Conservation (phyloP, 1,140 invertebrate species). For the Sitobion miscanthi region DNA sequence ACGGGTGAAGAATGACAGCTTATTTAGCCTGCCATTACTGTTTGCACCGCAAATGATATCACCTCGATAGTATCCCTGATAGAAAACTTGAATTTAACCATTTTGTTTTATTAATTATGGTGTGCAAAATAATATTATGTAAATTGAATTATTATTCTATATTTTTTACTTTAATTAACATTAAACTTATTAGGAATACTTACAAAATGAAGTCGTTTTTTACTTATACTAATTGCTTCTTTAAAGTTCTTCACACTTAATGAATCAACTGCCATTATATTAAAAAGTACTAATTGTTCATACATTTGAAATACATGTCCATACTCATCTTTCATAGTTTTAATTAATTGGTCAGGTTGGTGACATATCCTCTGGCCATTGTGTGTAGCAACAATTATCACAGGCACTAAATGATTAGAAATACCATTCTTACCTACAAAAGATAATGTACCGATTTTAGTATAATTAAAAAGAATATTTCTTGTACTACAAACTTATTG, state of each 20-base stretch:
- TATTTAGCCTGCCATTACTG: slow-evolving; percentile 33
- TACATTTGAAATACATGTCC: slow-evolving; percentile 45
- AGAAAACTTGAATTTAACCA: slow-evolving; percentile 32
- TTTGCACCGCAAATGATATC: slow-evolving; percentile 43
- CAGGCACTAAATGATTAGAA: slow-evolving; percentile 41
- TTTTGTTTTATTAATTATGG: slow-evolving; percentile 2
- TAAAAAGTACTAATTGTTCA: slow-evolving; percentile 22
- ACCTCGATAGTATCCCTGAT: slow-evolving; percentile 26
- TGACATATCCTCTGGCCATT: slow-evolving; percentile 19
- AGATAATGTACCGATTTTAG: background rate
- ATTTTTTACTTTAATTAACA: background rate
- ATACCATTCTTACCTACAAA: slow-evolving; percentile 45
- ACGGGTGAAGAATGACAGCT: slow-evolving; percentile 19
- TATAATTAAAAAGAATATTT: background rate
- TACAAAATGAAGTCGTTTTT: slow-evolving; percentile 45
- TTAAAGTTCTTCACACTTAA: slow-evolving; percentile 42
- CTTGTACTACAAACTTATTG: slow-evolving; percentile 69
- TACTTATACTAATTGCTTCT: slow-evolving; percentile 48
- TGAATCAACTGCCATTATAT: slow-evolving; percentile 47
- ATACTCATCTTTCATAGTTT: slow-evolving; percentile 40
- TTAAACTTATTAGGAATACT: background rate
- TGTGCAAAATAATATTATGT: background rate
- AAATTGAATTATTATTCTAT: background rate
- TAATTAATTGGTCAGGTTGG: slow-evolving; percentile 28
- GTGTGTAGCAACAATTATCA: slow-evolving; percentile 37